Evolutionary conservation across 1,140 invertebrate genomes (phyloP).

Genomic region (Drosophila parvula): DNA sequence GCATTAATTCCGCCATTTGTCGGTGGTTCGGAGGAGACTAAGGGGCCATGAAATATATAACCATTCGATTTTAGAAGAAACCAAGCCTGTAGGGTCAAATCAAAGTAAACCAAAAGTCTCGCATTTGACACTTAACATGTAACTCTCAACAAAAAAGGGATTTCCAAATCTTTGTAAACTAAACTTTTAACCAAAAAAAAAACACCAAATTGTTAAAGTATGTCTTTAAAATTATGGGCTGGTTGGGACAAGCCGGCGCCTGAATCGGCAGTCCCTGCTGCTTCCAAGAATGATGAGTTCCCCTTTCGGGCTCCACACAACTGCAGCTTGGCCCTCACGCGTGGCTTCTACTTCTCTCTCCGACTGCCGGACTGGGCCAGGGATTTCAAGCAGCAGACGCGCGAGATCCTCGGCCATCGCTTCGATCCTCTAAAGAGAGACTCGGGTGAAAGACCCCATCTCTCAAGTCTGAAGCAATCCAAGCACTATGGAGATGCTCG

Average conservation of each 20-base stretch:
- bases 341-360: constrained; percentile 51
- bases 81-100: neutral
- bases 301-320: constrained; percentile 4
- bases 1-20: constrained; percentile 7
- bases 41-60: neutral
- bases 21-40: constrained; percentile 6
- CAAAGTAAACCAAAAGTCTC: constrained; percentile 2
- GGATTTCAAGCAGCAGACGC: constrained; percentile 37
- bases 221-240: constrained; percentile 26
- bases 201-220: constrained; percentile 3
- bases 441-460: neutral
- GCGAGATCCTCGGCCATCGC: constrained; percentile 17
- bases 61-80: neutral
- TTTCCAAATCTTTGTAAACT: neutral
- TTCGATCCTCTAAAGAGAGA: neutral
- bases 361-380: constrained; percentile 56
- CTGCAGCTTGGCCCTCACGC: constrained; percentile 33
- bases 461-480: neutral
- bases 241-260: constrained; percentile 11
- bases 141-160: neutral
- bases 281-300: neutral
- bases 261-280: neutral
- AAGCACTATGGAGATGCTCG: constrained; percentile 4
- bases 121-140: constrained; percentile 3
- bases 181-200: neutral